phyloP scores from a whole-genome alignment of 2,888 invertebrate genomes.

The Cataglyphis livida region DNA sequence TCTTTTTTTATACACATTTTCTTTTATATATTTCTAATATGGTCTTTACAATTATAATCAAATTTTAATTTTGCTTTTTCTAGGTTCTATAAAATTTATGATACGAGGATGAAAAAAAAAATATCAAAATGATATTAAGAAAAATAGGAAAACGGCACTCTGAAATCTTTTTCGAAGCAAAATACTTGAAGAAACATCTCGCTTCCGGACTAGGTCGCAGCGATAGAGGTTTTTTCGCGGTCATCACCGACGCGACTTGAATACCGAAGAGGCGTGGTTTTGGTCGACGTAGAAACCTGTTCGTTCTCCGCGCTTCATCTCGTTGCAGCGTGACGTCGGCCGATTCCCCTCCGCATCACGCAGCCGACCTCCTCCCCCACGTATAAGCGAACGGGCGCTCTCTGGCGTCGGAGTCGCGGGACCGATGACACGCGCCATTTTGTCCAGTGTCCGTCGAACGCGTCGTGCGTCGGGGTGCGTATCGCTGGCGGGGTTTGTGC shows the following conservation, averaged over 20 bases:
- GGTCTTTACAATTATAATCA: neutral
- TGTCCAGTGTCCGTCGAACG: slow-evolving; percentile 78
- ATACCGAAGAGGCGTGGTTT: slow-evolving; percentile 71
- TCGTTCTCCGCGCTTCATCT: slow-evolving; percentile 48
- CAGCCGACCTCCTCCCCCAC: neutral
- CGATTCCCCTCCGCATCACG: neutral
- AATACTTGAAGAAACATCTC: neutral
- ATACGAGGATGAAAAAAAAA: neutral
- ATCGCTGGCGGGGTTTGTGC: slow-evolving; percentile 65
- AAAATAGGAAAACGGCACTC: neutral
- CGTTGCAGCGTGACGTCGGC: slow-evolving; percentile 27
- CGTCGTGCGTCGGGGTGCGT: slow-evolving; percentile 73
- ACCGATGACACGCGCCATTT: slow-evolving; percentile 77
- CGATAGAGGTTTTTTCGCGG: neutral
- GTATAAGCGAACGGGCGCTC: slow-evolving; percentile 56
- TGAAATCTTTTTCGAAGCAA: neutral
- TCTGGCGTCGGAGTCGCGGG: slow-evolving; percentile 71
- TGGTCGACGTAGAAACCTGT: slow-evolving; percentile 67
- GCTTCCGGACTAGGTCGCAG: slow-evolving; percentile 10
- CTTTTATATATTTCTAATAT: neutral
- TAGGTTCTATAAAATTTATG: neutral
- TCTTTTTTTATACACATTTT: neutral
- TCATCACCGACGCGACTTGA: slow-evolving; percentile 45
- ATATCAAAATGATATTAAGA: neutral
- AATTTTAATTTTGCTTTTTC: neutral